phyloP scores from a whole-genome alignment of 2,113 vertebrate species.

The Sardina pilchardus region DNA sequence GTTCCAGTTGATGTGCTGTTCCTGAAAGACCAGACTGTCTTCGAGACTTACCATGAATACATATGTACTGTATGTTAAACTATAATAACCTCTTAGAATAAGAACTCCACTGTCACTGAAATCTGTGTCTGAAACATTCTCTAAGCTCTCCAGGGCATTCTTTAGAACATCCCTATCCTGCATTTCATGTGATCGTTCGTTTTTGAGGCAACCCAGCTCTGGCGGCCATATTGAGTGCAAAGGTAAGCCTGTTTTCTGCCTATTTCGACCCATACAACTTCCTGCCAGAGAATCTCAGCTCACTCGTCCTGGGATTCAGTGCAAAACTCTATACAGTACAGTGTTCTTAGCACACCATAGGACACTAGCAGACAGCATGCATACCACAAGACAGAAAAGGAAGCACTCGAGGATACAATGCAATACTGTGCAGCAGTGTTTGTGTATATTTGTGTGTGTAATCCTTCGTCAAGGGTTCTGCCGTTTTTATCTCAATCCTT shows the following conservation, averaged over 20 bases:
- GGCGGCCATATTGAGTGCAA: constrained; percentile 9
- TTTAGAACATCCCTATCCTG: not conserved
- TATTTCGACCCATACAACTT: not conserved
- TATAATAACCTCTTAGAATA: not conserved
- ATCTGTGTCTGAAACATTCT: not conserved
- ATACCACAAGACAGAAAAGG: constrained; percentile 71
- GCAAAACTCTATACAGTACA: constrained; percentile 74
- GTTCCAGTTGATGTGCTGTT: not conserved
- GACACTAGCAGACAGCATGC: constrained; percentile 70
- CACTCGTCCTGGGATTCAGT: constrained; percentile 61
- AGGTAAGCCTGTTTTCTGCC: not conserved
- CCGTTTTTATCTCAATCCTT: not conserved
- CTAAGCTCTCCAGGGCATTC: not conserved
- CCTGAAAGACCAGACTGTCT: not conserved
- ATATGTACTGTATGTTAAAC: not conserved
- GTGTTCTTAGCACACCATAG: constrained; percentile 69
- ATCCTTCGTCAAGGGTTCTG: constrained; percentile 43
- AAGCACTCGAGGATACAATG: constrained; percentile 72
- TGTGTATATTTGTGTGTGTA: constrained; percentile 19
- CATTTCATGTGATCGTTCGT: not conserved
- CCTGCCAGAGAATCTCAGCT: not conserved
- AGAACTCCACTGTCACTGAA: not conserved
- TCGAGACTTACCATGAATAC: not conserved
- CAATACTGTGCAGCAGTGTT: constrained; percentile 67
- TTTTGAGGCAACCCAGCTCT: not conserved